phyloP scores from a whole-genome alignment of 2,113 vertebrate genomes.

The Nematolebias whitei region DNA sequence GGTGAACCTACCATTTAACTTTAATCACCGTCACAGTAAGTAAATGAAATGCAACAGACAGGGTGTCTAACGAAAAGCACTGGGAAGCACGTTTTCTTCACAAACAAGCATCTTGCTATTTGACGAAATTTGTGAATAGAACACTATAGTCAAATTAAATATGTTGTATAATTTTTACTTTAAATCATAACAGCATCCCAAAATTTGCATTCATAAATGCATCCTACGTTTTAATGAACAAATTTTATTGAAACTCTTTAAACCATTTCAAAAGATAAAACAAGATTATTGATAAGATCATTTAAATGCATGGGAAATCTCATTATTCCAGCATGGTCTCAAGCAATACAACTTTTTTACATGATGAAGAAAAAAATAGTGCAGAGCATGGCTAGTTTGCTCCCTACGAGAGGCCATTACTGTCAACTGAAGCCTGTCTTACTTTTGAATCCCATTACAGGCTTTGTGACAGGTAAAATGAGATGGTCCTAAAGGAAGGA shows the following conservation, averaged over 20 bases:
- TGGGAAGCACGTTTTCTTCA: background rate
- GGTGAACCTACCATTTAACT: slow-evolving; percentile 25
- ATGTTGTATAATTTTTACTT: background rate
- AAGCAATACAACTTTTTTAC: slow-evolving; percentile 12
- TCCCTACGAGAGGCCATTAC: slow-evolving; percentile 52
- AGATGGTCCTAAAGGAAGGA: slow-evolving; percentile 60
- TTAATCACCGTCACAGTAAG: slow-evolving; percentile 26
- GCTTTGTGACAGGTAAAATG: slow-evolving; percentile 53
- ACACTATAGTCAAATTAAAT: slow-evolving; percentile 26
- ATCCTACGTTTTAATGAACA: background rate
- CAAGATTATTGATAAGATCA: slow-evolving; percentile 11
- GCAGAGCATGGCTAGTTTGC: slow-evolving; percentile 17
- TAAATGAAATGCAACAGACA: slow-evolving; percentile 3
- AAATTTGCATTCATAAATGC: no score
- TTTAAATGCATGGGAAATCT: slow-evolving; percentile 34
- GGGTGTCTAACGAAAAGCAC: background rate
- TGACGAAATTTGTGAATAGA: slow-evolving; percentile 1
- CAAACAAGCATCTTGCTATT: no score
- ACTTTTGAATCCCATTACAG: slow-evolving; percentile 62
- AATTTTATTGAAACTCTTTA: background rate
- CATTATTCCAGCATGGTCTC: slow-evolving; percentile 10
- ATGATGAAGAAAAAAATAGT: slow-evolving; percentile 37
- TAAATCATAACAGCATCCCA: background rate
- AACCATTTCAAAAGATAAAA: background rate
- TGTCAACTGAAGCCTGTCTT: slow-evolving; percentile 47